These are phyloP conservation scores for Anhinga anhinga DNA, from an alignment of 2,113 vertebrate genomes.

Conservation along the genomic window DNA sequence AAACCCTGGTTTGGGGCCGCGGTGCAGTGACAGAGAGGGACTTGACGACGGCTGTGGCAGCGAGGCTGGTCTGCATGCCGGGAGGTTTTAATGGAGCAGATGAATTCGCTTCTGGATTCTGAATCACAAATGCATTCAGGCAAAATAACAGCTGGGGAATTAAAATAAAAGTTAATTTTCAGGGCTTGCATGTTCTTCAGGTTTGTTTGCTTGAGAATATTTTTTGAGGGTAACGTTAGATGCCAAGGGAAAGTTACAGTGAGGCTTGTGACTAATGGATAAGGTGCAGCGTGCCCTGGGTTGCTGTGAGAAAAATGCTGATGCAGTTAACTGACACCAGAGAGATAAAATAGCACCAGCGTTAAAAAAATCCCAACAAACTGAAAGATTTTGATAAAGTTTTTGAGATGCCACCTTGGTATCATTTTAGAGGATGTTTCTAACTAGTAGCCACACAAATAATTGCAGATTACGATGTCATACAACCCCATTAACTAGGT, in stretches of 20 bases:
- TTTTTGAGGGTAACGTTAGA: conserved; percentile 15
- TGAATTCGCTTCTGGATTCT: neutral
- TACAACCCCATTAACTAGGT: conserved; percentile 73
- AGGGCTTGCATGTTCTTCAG: neutral
- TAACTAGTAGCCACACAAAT: conserved; percentile 57
- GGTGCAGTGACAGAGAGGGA: neutral
- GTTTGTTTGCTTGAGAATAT: conserved; percentile 46
- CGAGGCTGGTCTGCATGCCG: neutral
- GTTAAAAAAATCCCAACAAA: too few relatives aligned
- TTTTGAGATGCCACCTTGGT: neutral
- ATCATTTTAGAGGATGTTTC: neutral
- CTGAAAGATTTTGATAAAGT: neutral
- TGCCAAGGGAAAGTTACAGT: conserved; percentile 12
- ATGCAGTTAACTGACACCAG: conserved; percentile 3
- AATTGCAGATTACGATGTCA: conserved; percentile 56
- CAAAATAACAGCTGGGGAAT: neutral
- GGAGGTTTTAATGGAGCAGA: neutral
- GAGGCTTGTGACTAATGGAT: conserved; percentile 26
- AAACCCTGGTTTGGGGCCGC: neutral
- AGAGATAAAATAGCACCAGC: neutral
- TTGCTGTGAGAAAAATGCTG: conserved; percentile 24
- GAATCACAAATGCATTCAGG: neutral
- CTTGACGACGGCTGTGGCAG: neutral
- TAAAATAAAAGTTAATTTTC: neutral
- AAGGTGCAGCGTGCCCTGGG: neutral